Evolutionary conservation across 1,140 invertebrate species (phyloP), one percentile per base, ranked within the genome.

Genomic region (Brachionus manjavacas): DNA sequence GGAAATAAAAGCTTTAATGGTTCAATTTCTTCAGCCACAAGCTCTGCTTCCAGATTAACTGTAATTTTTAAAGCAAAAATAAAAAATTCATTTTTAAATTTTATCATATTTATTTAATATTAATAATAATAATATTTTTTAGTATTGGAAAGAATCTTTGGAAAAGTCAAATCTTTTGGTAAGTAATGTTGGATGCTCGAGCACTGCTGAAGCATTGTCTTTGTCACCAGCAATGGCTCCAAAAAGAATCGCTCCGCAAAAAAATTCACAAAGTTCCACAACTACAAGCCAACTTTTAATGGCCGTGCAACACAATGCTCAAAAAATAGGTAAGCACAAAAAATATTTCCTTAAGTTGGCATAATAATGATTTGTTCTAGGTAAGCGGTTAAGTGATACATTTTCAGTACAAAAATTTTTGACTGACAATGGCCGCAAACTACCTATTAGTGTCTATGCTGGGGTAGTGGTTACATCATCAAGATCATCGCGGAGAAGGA

Each of bases 401-500:
- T 60, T 83, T 49, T 46, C 68, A 28, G 39, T 55, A 28, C 84
- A 72, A 64, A 64, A 16, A 49, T 35, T 60, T 43, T 52, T 80
- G 49, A 28, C 28, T 6, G 52, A 64, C 14, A 85, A 86, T 87
- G 31, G 66, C 4, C 88, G 88, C 28, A 88, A 88, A 9, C 87
- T 90, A 72, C 87, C 90, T 85, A 87, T 89, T 74, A 84, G 86
- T 83, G 87, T 89, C 80, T 87, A 88, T 66, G 90, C 89, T 14
- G 95, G 95, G 3, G 95, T 96, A 8, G 95, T 96, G 11, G 95
- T 97, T n/a, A 96, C 95, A 0, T 96, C 94, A 31, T 95, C 94
- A 86, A 90, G 95, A 60, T 93, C 95, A 87, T 95, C 95, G 2
- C 94, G 95, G 86, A 89, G 95, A 89, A 94, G 95, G 91, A 95